Percentiles rank a stretch among this genome's conserved stretches.
phyloP scores from a whole-genome alignment of 2,888 invertebrate genomes.

The Eucera pruinosa region DNA sequence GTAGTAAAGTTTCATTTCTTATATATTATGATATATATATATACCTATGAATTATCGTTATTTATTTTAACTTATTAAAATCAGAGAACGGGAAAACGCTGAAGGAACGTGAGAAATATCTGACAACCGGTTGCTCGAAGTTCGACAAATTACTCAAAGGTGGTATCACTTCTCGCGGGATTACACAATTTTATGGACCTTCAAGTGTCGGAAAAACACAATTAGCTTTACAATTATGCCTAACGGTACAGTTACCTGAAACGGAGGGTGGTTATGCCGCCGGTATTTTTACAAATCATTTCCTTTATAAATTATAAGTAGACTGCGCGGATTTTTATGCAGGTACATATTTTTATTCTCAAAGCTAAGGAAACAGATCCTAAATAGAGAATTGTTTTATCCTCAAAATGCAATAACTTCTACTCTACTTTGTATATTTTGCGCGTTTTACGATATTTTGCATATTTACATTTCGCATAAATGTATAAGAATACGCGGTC shows the following conservation, averaged over 20 bases:
- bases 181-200: conserved; percentile 92
- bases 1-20: conserved; percentile 36
- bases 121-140: conserved; percentile 86
- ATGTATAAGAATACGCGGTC: no score
- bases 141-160: conserved; percentile 88
- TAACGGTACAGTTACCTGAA: conserved; percentile 87
- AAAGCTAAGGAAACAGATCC: no score
- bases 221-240: conserved; percentile 89
- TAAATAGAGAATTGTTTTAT: no score
- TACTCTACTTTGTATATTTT: no score
- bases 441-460: no score
- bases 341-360: no score
- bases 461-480: no score
- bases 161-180: conserved; percentile 88
- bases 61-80: conserved; percentile 10
- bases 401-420: no score
- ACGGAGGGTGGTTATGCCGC: conserved; percentile 86
- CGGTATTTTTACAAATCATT: conserved; percentile 78
- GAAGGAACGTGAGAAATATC: conserved; percentile 67
- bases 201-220: conserved; percentile 94
- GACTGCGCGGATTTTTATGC: no score
- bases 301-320: no score
- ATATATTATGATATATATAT: background rate
- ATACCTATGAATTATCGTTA: background rate
- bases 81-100: conserved; percentile 43